phyloP scores from a whole-genome alignment of 2,888 invertebrate genomes.

The Ecliptopera silaceata region DNA sequence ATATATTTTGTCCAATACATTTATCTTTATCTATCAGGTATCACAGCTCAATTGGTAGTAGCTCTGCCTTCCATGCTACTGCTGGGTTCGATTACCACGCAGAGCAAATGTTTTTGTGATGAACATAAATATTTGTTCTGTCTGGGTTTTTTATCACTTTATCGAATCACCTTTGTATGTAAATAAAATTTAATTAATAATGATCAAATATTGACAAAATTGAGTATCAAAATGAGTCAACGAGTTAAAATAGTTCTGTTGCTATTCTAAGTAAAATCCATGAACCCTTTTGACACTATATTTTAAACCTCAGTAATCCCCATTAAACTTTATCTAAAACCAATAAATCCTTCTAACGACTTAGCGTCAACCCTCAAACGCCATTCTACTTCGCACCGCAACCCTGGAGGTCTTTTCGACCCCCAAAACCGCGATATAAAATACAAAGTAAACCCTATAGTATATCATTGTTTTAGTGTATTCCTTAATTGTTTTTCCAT shows the following conservation, averaged over 20 bases:
- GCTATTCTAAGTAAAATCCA: conserved; percentile 10
- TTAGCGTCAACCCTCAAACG: conserved; percentile 66
- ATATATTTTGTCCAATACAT: too few species aligned
- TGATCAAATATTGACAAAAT: too few species aligned
- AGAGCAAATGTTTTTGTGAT: too few species aligned
- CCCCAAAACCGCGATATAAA: conserved; percentile 71
- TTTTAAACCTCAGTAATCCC: conserved; percentile 60
- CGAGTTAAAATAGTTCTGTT: neutral
- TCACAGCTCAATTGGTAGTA: too few species aligned
- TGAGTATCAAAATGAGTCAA: too few species aligned
- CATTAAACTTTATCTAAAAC: conserved; percentile 73
- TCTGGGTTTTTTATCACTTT: too few species aligned
- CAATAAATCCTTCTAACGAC: conserved; percentile 71
- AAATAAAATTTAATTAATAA: too few species aligned
- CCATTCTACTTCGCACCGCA: conserved; percentile 55
- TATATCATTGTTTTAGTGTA: conserved; percentile 74
- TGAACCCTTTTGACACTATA: conserved; percentile 41
- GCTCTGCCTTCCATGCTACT: too few species aligned
- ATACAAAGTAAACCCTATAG: conserved; percentile 75
- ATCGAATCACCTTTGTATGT: too few species aligned
- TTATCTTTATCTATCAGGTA: too few species aligned
- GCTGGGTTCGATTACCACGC: too few species aligned
- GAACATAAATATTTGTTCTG: too few species aligned
- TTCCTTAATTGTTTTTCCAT: conserved; percentile 81
- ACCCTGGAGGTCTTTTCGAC: conserved; percentile 51